Evolutionary conservation across 1,140 invertebrate genomes (phyloP), one percentile per base, ranked within the genome.

Genomic region (Asbolus verrucosus): DNA sequence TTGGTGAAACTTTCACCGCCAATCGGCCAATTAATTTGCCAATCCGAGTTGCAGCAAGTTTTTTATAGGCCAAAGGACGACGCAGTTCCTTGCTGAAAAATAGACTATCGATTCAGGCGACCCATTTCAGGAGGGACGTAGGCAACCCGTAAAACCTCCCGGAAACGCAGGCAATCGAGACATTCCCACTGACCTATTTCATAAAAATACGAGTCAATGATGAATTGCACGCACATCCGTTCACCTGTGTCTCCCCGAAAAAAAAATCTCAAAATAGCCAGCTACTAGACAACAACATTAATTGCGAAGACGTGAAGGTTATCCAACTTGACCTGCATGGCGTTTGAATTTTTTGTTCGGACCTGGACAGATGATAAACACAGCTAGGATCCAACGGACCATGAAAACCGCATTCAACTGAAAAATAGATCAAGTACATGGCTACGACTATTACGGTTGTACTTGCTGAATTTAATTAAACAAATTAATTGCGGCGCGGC

Each of bases 381-480:
- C 46, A 24, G 21, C 46, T 24, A 39, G 6, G 61, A 63, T 41
- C 16, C 39, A 63, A 41, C 33, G 61, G 16, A 63, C 61, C 61
- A 63, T 63, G 61, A 63, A 46, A 65, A 46, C 39, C 63, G 63
- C 43, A 66, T 66, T 66, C 63, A 66, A 66, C 36, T 66, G 63
- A 66, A 43, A 66, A 66, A 66, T 66, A 50, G 63, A 46, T 66
- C 63, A 66, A 66, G 63, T 66, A 66, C 63, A 66, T 66, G 63
- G 63, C 21, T 66, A 33, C 39, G 27, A 54, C 27, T 54, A 54
- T 14, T 54, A n/a, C n/a, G n/a, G 21, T 19, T 21, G 36, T 39
- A 36, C 19, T 66, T 66, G 39, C 16, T 41, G 13, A 65, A 15
- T 39, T 65, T 43, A 65, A 41, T 63, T 63, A 39, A 63, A 19